Base-by-base conservation (phyloP, 30 jellyfish, hydroid and myxozoan species). In the Haliclystus octoradiatus region DNA sequence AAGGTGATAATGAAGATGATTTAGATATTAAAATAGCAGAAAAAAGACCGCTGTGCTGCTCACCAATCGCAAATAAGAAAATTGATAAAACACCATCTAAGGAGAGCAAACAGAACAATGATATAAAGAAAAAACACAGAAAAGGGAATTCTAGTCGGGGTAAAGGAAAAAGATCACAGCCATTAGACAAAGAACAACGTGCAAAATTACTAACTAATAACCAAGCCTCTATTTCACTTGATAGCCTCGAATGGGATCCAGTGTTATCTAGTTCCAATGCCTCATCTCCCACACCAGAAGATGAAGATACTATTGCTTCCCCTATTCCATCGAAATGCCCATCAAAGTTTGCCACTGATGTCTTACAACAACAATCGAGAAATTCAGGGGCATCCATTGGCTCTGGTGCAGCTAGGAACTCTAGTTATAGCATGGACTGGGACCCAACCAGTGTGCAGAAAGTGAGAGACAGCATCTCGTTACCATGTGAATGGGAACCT, bases 401-500 rank as follows among this genome's bases (percentile, higher is more conserved):
- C 68, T 71, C 86, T 34, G 31, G 60, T 29, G 9, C 19, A 40
- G 94, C 84, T 28, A 35, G 82, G 31, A 47, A 69, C 63, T 81
- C 94, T 26, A 66, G 72, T 51, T 72, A 50, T 63, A 81, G 94
- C 60, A 81, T 81, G 94, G 94, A 81, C 83, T 81, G 94, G 94
- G 94, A 81, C 74, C 94, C 94, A 46, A 81, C 94, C 1, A 73
- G 87, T 23, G 87, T 81, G 4, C 94, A 81, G 57, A 9, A 19
- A 28, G 66, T 72, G 73, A 65, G 94, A 27, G 87, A 69, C 62
- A 72, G 81, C 62, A 72, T 69, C 3, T 74, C 65, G 4, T 72
- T 83, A 27, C 94, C 78, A 31, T 81, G 94, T 50, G 94, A 81
- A 23, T 81, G 94, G 94, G 94, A 81, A 53, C 94, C 94, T 0